Conservation (phyloP, 1,140 invertebrate species). For the Meloidogyne floridensis region DNA sequence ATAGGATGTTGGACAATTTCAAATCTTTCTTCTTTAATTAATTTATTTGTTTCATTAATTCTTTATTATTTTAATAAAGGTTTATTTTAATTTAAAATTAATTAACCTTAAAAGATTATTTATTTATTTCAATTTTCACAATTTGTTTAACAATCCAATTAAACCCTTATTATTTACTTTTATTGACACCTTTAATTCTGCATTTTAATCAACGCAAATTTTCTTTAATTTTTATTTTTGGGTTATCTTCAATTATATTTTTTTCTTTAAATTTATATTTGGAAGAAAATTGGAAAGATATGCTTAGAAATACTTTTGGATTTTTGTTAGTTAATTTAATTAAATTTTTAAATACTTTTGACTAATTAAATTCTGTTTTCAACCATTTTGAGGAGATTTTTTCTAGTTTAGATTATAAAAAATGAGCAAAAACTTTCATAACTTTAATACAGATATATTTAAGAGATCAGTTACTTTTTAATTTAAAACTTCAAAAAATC, state of each 20-base stretch:
- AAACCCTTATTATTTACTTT: constrained; percentile 42
- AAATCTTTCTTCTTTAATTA: constrained; percentile 86
- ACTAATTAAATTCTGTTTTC: no score
- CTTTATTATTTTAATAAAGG: constrained; percentile 73
- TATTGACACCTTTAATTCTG: constrained; percentile 41
- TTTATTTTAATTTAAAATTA: constrained; percentile 47
- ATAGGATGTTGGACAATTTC: constrained; percentile 85
- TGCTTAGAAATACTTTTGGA: constrained; percentile 77
- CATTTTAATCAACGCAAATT: constrained; percentile 10
- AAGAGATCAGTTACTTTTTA: no score
- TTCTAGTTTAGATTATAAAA: no score
- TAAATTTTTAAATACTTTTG: no score
- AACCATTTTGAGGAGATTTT: no score
- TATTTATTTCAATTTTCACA: constrained; percentile 48
- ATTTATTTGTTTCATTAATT: constrained; percentile 78
- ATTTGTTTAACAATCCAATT: constrained; percentile 26
- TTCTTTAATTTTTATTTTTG: constrained; percentile 30
- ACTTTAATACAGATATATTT: no score
- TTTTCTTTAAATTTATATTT: constrained; percentile 54
- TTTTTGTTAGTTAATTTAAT: constrained; percentile 75
- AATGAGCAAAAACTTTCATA: no score
- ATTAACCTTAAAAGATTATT: constrained; percentile 24
- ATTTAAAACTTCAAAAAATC: no score
- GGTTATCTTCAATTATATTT: constrained; percentile 50
- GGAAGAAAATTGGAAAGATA: not conserved